Base-by-base conservation (phyloP, 2,113 vertebrate species). In the Tachysurus vachellii region DNA sequence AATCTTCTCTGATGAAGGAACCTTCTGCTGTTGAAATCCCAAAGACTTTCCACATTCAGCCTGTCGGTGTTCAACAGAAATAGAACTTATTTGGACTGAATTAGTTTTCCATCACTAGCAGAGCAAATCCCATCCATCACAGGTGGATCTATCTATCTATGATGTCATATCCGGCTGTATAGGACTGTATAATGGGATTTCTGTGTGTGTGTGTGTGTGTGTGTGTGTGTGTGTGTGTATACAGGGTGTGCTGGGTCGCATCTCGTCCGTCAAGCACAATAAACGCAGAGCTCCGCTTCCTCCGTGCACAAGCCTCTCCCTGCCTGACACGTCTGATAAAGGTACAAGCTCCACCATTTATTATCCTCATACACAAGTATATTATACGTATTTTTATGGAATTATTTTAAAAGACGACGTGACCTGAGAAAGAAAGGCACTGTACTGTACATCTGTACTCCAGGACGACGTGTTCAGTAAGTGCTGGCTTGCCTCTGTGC, bases 271-370 rank as follows among this genome's bases (percentile, higher is more conserved):
- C 4, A 96, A 94, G 86, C 96, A 95, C 47, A 96, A 93, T 59
- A 99, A 99, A 89, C 95, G 97, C 83, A 97, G 94, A 92, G 97
- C 98, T 0, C 98, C 98, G 0, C 95, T 94, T 0, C 97, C 97
- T 59, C 98, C 96, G 54, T 90, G 91, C 6, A 75, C 83, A 47
- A 71, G 68, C 53, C 54, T 89, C 13, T 36, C 88, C 42, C 91
- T 91, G 88, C 66, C 82, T 26, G 28, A 91, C 9, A 86, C 87
- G 79, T 91, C 92, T 84, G 93, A 91, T 85, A 88, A 94, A 92
- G 93, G 93, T 92, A 90, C 83, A 66, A 44, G 0, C 28, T 28
- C 7, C 76, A 19, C 80, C 2, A 71, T 79, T 79, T 76, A 44
- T 70, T 56, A 31, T 56, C 17, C 5, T n/a, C 7, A 6, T 79